Conservation (phyloP, 2,888 invertebrate genomes). For the Eueremaeus valkanovi region DNA sequence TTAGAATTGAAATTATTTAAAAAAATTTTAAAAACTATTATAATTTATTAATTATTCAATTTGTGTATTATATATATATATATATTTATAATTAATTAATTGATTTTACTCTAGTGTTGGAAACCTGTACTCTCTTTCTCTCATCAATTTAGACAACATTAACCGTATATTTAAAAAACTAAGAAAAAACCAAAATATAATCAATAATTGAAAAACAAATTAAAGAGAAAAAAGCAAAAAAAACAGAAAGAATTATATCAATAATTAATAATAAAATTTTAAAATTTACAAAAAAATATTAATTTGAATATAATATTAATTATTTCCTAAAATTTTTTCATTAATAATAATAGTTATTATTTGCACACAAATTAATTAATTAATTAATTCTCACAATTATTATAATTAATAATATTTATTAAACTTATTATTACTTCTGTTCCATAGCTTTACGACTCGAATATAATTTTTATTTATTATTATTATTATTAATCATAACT, state of each 20-base stretch:
- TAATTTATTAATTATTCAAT: no score
- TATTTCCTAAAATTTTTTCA: constrained; percentile 1
- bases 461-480: no score
- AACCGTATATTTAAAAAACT: neutral
- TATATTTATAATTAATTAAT: neutral
- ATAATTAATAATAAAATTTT: neutral
- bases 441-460: neutral
- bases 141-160: neutral
- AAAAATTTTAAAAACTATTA: no score
- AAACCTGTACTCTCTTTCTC: neutral
- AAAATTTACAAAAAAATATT: constrained; percentile 13
- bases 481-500: constrained; percentile 18
- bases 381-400: constrained; percentile 13
- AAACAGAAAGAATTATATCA: neutral
- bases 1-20: no score
- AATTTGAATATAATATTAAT: neutral
- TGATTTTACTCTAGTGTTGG: neutral
- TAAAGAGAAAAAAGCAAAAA: neutral
- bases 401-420: neutral
- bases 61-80: no score
- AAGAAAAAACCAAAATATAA: no score
- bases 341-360: constrained; percentile 23
- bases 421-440: neutral
- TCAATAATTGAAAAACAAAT: neutral
- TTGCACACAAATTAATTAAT: constrained; percentile 22